phyloP scores from a whole-genome alignment of 2,888 invertebrate genomes.

The Dryobotodes eremita region DNA sequence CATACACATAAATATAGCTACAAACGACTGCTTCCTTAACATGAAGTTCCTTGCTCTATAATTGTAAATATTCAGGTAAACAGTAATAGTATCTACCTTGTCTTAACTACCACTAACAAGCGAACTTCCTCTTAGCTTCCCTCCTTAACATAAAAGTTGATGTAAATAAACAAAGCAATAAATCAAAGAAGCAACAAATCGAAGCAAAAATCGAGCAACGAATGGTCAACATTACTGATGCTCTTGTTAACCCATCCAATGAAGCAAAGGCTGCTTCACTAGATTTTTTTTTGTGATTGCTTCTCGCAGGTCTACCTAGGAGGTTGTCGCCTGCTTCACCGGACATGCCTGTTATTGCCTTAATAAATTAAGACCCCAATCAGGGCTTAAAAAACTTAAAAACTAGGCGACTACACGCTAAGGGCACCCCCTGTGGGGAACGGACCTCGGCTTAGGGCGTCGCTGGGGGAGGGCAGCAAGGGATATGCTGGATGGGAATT shows the following conservation, averaged over 20 bases:
- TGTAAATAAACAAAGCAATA: conserved; percentile 30
- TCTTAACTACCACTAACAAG: conserved; percentile 16
- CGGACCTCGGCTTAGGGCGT: no score
- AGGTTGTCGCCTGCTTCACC: no score
- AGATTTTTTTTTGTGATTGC: no score
- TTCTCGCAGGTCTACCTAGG: no score
- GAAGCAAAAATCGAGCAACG: conserved; percentile 24
- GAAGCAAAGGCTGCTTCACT: conserved; percentile 19
- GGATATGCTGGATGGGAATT: no score
- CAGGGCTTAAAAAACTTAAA: no score
- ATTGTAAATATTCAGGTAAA: conserved; percentile 27
- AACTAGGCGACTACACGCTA: no score
- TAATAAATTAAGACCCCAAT: no score
- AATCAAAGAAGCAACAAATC: conserved; percentile 17
- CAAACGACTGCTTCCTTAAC: conserved; percentile 13
- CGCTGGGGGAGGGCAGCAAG: no score
- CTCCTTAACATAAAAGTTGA: conserved; percentile 17
- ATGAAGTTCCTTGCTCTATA: conserved; percentile 11
- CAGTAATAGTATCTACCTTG: conserved; percentile 9
- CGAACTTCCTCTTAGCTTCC: conserved; percentile 27
- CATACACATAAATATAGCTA: background rate
- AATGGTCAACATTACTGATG: conserved; percentile 21
- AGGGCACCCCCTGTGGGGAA: no score
- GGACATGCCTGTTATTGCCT: no score
- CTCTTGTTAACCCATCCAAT: conserved; percentile 10